These are phyloP conservation scores for Erannis defoliaria DNA, from an alignment of 2,888 invertebrate genomes.

Conservation along the genomic window DNA sequence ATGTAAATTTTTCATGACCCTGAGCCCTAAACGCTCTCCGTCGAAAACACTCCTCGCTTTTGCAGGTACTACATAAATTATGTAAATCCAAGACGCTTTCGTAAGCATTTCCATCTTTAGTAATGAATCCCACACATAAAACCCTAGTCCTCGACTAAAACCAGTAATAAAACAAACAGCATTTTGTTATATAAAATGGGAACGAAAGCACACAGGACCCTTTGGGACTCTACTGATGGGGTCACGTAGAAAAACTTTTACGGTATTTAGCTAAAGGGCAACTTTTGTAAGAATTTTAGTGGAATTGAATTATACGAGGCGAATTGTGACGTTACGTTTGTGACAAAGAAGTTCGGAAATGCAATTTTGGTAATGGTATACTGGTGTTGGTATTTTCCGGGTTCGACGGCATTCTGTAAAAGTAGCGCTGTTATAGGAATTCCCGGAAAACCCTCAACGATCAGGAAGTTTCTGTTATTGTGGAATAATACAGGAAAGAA, in stretches of 20 bases:
- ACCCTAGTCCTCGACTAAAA: slow-evolving; percentile 60
- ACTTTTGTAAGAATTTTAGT: slow-evolving; percentile 62
- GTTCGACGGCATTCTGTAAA: slow-evolving; percentile 14
- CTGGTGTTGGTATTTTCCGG: slow-evolving; percentile 32
- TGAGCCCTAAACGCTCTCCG: slow-evolving; percentile 12
- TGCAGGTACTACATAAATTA: slow-evolving; percentile 55
- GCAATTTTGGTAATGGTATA: slow-evolving; percentile 43
- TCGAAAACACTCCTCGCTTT: slow-evolving; percentile 23
- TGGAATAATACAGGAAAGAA: neutral
- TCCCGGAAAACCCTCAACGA: slow-evolving; percentile 10
- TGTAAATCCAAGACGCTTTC: slow-evolving; percentile 56
- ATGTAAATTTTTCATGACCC: slow-evolving; percentile 22
- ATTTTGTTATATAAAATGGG: slow-evolving; percentile 64
- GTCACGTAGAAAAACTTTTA: slow-evolving; percentile 79
- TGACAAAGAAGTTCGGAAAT: slow-evolving; percentile 41
- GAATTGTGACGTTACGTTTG: slow-evolving; percentile 46
- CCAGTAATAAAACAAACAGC: slow-evolving; percentile 70
- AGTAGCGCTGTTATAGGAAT: slow-evolving; percentile 12
- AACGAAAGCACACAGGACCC: slow-evolving; percentile 61
- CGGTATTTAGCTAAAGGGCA: slow-evolving; percentile 76
- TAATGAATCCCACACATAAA: slow-evolving; percentile 62
- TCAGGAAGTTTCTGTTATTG: slow-evolving; percentile 1
- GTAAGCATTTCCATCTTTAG: slow-evolving; percentile 54
- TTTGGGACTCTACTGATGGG: slow-evolving; percentile 68
- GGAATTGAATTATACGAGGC: slow-evolving; percentile 61